Evolutionary conservation across 1,140 invertebrate species (phyloP), one percentile per base, ranked within the genome.

Genomic region (Leucophenga varia): DNA sequence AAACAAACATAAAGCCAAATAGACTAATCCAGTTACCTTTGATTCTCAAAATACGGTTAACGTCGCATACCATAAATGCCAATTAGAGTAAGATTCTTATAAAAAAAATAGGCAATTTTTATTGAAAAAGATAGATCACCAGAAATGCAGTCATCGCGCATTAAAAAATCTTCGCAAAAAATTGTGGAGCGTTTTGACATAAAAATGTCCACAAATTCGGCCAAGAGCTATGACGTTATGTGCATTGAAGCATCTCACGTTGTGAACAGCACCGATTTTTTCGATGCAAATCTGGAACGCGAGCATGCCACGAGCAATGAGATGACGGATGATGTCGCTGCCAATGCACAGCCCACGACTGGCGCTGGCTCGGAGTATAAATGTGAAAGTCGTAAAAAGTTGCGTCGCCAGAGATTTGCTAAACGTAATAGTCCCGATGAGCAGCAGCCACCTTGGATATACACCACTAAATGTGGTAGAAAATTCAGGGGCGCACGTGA

Each of bases 301-400:
- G 93, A 97, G 77, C n/a, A n/a, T n/a, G n/a, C n/a, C n/a, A n/a
- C n/a, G n/a, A 95, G 94, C 67, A 95, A 95, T 70, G 82, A 90
- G 59, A 91, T 85, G 61, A 90, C 94, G 60, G 92, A 85, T 63
- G 90, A 86, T 75, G 84, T 82, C 25, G 59, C 79, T 6, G 89
- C 93, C 8, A 91, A 94, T 59, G 88, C 90, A 35, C 83, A 88
- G 78, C 93, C 93, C 1, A 95, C 95, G 21, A 89, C 86, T 79
- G 88, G 88, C 17, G 88, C 87, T 31, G 88, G 87, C 8, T 89
- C 87, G 14, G 88, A 89, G 71, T 90, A 87, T 75, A 87, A 87
- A 1, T 80, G 91, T 40, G 93, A 97, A 59, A 83, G 88, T 12
- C 84, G 90, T 55, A 93, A 97, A 75, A 93, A 96, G 78, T 92